These are phyloP conservation scores for Rhimphoctona megacephalus DNA, from an alignment of 2,888 invertebrate species.

Conservation along the genomic window DNA sequence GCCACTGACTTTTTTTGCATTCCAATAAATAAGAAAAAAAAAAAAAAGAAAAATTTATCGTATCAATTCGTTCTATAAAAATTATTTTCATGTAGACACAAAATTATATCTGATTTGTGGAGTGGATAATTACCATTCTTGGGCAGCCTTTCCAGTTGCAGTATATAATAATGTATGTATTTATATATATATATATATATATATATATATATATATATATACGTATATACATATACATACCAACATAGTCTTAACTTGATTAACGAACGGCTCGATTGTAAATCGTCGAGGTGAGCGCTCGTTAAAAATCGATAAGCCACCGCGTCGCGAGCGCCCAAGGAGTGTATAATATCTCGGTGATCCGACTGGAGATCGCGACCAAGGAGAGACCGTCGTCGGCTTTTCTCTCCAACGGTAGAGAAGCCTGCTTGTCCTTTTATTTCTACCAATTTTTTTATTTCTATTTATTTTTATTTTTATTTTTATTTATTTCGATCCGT, in stretches of 20 bases:
- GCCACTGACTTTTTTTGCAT: neutral
- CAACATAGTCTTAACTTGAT: constrained; percentile 71
- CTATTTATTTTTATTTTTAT: constrained; percentile 22
- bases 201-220: neutral
- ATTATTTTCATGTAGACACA: constrained; percentile 5
- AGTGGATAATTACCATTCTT: constrained; percentile 73
- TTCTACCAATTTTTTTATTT: constrained; percentile 38
- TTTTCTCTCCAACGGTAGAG: constrained; percentile 34
- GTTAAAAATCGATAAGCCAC: constrained; percentile 74
- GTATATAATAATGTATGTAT: constrained; percentile 5
- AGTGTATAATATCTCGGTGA: constrained; percentile 37
- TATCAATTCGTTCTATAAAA: neutral
- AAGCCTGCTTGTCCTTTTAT: constrained; percentile 36
- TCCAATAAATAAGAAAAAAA: neutral
- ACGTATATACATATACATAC: constrained; percentile 58
- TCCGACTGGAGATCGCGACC: constrained; percentile 50
- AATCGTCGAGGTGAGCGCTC: constrained; percentile 71
- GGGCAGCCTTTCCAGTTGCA: constrained; percentile 47
- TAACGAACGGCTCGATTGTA: constrained; percentile 73
- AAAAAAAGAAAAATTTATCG: neutral
- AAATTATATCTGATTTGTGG: constrained; percentile 31
- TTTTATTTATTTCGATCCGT: constrained; percentile 3
- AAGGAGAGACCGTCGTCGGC: constrained; percentile 15
- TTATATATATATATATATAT: constrained; percentile 7
- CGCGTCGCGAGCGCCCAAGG: constrained; percentile 41